Percentiles rank a stretch among this genome's conserved stretches.
These are phyloP conservation scores for Coleophora flavipennella DNA, from an alignment of 2,888 invertebrate genomes.

Conservation along the genomic window DNA sequence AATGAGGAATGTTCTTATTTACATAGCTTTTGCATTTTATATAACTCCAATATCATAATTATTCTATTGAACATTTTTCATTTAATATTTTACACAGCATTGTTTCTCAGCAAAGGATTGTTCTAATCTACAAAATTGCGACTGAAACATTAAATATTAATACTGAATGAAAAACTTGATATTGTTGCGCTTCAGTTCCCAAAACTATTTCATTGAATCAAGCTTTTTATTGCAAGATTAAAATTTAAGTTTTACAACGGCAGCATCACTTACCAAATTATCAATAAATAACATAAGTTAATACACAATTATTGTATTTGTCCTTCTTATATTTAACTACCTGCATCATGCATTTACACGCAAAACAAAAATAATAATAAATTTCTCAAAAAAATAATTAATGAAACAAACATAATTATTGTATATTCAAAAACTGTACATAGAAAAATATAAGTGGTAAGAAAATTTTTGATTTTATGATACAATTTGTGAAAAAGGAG, in stretches of 20 bases:
- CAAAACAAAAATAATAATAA: constrained; percentile 1
- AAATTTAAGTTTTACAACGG: no score
- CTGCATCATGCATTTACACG: neutral
- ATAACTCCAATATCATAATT: constrained; percentile 41
- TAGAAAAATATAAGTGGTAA: constrained; percentile 5
- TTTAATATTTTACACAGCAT: constrained; percentile 21
- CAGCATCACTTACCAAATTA: no score
- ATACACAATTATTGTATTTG: neutral
- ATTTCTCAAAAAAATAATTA: constrained; percentile 1
- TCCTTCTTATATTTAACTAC: neutral
- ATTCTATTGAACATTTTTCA: constrained; percentile 30
- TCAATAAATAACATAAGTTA: neutral
- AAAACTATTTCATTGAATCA: no score
- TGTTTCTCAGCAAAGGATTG: constrained; percentile 10
- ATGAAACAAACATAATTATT: neutral
- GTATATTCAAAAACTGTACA: constrained; percentile 8
- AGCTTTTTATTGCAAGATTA: no score
- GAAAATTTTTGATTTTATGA: constrained; percentile 8
- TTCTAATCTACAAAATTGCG: neutral
- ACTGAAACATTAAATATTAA: no score
- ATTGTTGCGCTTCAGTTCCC: no score
- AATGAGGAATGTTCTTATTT: constrained; percentile 74
- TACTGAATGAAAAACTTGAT: no score
- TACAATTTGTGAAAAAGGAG: neutral
- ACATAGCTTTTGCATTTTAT: constrained; percentile 48